Evolutionary conservation across 2,113 vertebrate genomes (phyloP).

Genomic region (Hypanus sabinus): DNA sequence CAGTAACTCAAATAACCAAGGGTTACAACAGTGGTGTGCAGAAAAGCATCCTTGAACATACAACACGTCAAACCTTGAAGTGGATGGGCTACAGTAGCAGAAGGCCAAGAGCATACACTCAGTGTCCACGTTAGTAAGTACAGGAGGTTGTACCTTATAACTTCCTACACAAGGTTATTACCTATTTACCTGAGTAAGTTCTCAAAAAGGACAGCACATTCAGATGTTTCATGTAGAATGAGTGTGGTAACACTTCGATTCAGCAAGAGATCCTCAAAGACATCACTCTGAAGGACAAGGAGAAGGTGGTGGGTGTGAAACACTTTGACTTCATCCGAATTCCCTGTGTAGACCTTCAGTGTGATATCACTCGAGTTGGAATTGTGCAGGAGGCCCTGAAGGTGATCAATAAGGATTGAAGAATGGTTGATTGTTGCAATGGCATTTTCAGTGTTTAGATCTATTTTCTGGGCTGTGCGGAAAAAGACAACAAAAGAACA

Average conservation of each 20-base stretch:
- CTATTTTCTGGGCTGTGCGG: constrained; percentile 60
- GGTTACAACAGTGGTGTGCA: too few relatives aligned
- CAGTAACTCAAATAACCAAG: too few relatives aligned
- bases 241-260: constrained; percentile 63
- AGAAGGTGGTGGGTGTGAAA: constrained; percentile 77
- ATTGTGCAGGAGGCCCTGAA: constrained; percentile 71
- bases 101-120: too few relatives aligned
- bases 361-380: constrained; percentile 76
- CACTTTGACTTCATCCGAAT: constrained; percentile 75
- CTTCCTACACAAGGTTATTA: too few relatives aligned
- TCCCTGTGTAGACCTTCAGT: constrained; percentile 67
- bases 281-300: constrained; percentile 76
- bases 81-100: too few relatives aligned
- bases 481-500: neutral
- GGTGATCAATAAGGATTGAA: constrained; percentile 64
- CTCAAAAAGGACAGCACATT: constrained; percentile 71
- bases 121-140: too few relatives aligned
- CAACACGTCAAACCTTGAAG: too few relatives aligned
- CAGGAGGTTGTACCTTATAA: too few relatives aligned
- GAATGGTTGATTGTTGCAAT: constrained; percentile 74
- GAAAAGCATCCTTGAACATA: too few relatives aligned
- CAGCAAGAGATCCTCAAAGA: constrained; percentile 67
- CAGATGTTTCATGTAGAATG: constrained; percentile 60
- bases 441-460: constrained; percentile 49
- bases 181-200: constrained; percentile 76